Evolutionary conservation across 2,888 invertebrate genomes (phyloP), one percentile per base, ranked within the genome.

Genomic region (Drosophila kuntzei): DNA sequence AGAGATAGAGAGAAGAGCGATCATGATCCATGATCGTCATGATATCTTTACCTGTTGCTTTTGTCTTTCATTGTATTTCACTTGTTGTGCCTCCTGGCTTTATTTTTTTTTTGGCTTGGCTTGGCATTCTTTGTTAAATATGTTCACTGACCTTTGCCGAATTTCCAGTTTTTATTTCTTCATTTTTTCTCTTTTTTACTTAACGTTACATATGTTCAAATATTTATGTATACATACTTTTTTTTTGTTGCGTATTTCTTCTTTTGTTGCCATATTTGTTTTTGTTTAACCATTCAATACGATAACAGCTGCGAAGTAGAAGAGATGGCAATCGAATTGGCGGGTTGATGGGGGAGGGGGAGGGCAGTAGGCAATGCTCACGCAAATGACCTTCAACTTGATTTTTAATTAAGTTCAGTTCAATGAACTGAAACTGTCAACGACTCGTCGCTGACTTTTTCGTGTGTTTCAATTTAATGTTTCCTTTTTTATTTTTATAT

Each of bases 91-190:
- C 36, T 57, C 36, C 32, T 39, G 32, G 14, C n/a, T 44, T 70
- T 39, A 25, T 9, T 18, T 49, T 70, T 55, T 57, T 58, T n/a
- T n/a, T n/a, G n/a, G n/a, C n/a, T n/a, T 61, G 46, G 39, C 71
- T 49, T 64, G 59, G 39, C 60, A 73, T 83, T 71, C 68, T 89
- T 83, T 71, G 66, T 77, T 67, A 70, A 81, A 75, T 72, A 81
- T 87, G 88, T 90, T 89, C 87, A 88, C 89, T 88, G 87, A 88
- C 87, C 87, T 88, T 90, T 88, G 83, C 71, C 83, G 83, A 79
- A 79, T 71, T 73, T 80, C 79, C 75, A 79, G 80, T 86, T 76
- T 77, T 53, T 59, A 47, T 61, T 37, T 50, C 18, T 34, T 51
- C 18, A 27, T 51, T 39, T 36, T 53, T 50, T 36, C 4, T 22